These are phyloP conservation scores for Brachylomia viminalis DNA, from an alignment of 2,888 invertebrate species.

Conservation along the genomic window DNA sequence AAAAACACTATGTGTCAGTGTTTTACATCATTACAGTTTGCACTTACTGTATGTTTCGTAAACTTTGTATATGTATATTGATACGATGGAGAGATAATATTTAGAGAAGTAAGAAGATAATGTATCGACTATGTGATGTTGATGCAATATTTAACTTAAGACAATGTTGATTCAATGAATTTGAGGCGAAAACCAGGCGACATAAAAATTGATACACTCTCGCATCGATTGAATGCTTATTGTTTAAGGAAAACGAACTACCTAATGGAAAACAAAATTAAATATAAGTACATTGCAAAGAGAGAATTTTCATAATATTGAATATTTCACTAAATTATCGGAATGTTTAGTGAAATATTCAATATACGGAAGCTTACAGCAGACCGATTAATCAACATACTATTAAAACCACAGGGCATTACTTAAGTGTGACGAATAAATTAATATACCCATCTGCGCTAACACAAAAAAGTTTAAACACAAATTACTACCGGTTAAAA, in stretches of 20 bases:
- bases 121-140: background rate
- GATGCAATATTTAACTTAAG: background rate
- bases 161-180: background rate
- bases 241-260: no score
- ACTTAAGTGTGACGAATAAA: slow-evolving; percentile 29
- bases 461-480: slow-evolving; percentile 5
- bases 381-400: background rate
- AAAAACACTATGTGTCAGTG: slow-evolving; percentile 6
- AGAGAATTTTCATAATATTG: background rate
- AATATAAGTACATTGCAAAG: background rate
- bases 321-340: slow-evolving; percentile 7
- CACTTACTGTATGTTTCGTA: slow-evolving; percentile 16
- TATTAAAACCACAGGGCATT: background rate
- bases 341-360: no score
- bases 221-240: no score
- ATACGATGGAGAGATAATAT: background rate
- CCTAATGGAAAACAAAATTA: no score
- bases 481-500: slow-evolving; percentile 25
- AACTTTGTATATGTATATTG: background rate
- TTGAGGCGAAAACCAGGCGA: background rate
- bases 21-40: slow-evolving; percentile 15
- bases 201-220: no score
- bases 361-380: slow-evolving; percentile 9
- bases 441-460: slow-evolving; percentile 11
- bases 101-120: background rate